Conservation (phyloP, 2,113 vertebrate genomes). For the Rhea pennata region DNA sequence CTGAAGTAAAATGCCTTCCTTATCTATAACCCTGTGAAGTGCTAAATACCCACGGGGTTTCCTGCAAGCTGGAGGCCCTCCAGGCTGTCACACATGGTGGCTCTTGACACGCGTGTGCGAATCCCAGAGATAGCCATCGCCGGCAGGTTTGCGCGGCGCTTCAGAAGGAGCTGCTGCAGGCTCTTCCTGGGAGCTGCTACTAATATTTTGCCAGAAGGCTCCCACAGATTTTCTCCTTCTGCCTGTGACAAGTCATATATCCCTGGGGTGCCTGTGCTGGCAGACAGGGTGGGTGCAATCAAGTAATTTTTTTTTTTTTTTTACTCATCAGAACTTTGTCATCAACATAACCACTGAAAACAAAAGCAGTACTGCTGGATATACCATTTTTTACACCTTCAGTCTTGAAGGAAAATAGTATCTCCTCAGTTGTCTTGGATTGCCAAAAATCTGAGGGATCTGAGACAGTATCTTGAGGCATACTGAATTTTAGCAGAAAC, state of each 20-base stretch:
- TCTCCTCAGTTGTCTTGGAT: background rate
- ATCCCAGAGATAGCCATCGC: background rate
- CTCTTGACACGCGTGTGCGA: background rate
- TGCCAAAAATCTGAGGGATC: background rate
- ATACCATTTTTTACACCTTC: background rate
- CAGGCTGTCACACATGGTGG: fast-evolving
- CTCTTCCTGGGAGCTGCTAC: background rate
- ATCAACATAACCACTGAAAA: fast-evolving
- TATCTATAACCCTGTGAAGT: background rate
- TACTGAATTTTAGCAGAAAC: background rate
- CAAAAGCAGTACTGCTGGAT: background rate
- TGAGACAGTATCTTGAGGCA: background rate
- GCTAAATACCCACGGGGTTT: background rate
- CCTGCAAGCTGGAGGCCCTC: background rate
- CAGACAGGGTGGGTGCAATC: fast-evolving
- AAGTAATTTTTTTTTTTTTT: background rate
- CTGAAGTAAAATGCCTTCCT: background rate
- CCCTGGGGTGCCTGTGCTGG: background rate
- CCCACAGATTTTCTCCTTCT: background rate
- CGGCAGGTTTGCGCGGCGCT: fast-evolving
- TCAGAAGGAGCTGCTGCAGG: fast-evolving
- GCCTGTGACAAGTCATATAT: background rate
- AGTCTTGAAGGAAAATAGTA: background rate
- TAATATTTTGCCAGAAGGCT: background rate
- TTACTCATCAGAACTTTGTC: background rate